These are phyloP conservation scores for Ceuthmochares aereus DNA, from an alignment of 2,113 vertebrate genomes.

Conservation along the genomic window DNA sequence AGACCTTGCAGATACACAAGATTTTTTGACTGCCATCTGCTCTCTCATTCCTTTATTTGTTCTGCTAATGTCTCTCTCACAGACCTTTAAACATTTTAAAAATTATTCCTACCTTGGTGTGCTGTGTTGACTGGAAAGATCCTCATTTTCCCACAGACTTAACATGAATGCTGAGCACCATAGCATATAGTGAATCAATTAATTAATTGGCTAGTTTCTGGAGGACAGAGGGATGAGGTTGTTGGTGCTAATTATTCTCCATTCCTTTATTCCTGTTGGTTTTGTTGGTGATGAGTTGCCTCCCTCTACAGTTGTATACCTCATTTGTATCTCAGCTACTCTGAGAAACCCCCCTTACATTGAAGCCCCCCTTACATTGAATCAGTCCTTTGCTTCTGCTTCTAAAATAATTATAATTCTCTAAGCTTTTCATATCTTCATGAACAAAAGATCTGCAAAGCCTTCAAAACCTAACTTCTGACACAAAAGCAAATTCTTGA, in stretches of 20 bases:
- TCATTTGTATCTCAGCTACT: not conserved
- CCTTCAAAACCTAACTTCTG: not conserved
- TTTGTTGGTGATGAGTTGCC: not conserved
- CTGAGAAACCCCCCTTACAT: not conserved
- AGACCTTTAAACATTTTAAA: not conserved
- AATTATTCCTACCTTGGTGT: not conserved
- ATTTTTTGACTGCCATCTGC: not conserved
- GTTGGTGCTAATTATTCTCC: not conserved
- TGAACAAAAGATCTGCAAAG: not conserved
- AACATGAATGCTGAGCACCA: not conserved
- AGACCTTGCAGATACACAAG: not conserved
- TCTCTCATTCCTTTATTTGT: not conserved
- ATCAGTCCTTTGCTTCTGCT: not conserved
- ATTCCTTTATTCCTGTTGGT: not conserved
- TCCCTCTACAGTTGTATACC: not conserved
- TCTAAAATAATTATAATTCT: conserved; percentile 3
- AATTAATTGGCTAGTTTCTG: not conserved
- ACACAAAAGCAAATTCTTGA: not conserved
- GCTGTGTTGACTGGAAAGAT: not conserved
- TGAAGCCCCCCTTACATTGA: not conserved
- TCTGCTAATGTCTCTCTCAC: not conserved
- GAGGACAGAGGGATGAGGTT: not conserved
- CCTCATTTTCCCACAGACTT: not conserved
- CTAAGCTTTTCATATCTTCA: conserved; percentile 10
- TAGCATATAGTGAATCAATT: not conserved